Evolutionary conservation across 2,888 invertebrate genomes (phyloP), one percentile per base, ranked within the genome.

Genomic region (Xanthorhoe spadicearia): DNA sequence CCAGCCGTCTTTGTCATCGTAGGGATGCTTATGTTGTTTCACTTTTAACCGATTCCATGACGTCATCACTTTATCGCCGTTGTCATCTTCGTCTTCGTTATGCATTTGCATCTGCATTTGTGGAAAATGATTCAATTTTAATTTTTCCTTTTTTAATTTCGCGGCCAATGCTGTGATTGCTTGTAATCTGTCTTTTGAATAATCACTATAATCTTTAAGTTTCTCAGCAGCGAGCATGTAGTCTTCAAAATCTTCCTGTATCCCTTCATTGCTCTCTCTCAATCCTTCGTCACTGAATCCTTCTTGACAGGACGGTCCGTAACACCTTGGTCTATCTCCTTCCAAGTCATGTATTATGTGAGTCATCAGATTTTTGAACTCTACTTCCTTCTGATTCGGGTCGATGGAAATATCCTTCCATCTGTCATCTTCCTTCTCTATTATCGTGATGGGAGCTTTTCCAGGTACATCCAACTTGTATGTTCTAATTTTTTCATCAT

Each of bases 1-100:
- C 97, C 97, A 97, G 0, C 96, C 96, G 63, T 95, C 95, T 77
- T 95, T 94, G 72, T 96, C 95, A 64, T 96, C 95, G 70, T 93
- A 94, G 0, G 95, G 94, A 77, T 94, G 94, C 68, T 94, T 93
- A 68, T 94, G 94, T 75, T 93, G 93, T 78, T 93, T 93, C 9
- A 93, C 87, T 82, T 94, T 93, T 32, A 94, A 67, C 70, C 93
- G 82, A 81, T 94, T 94, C 94, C 94, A 93, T 6, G 90, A 83
- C 3, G 92, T 89, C 65, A 86, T 86, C 32, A 90, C 85, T 71
- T 91, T 89, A 18, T 86, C 86, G 69, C 78, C 77, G 51, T 82
- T 83, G 55, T 85, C 75, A 38, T 75, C 74, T 3, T 80, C 77
- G 2, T 66, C 71, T 64, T 77, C 79, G 32, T 83, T 82, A 54